Evolutionary conservation across 2,888 invertebrate genomes (phyloP).

Genomic region (Pinctada fucata): DNA sequence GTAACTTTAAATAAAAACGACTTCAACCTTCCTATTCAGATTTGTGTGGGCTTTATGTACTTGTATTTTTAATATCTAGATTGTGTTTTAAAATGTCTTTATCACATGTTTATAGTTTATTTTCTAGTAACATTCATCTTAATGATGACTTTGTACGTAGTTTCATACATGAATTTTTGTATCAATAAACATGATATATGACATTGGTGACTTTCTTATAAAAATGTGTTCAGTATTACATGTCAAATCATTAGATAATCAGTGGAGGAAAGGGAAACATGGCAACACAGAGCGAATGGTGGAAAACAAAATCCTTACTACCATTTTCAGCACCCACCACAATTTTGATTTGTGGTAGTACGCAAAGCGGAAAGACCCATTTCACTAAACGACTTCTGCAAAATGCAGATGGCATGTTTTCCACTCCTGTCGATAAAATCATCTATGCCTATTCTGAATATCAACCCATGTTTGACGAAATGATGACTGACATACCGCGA

Average conservation of each 20-base stretch:
- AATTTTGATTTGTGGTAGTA: conserved; percentile 6
- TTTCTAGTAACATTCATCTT: neutral
- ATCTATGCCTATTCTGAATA: conserved; percentile 27
- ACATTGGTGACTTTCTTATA: neutral
- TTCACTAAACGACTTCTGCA: conserved; percentile 21
- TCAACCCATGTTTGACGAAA: conserved; percentile 28
- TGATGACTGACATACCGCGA: conserved; percentile 15
- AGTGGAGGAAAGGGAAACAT: conserved; percentile 1
- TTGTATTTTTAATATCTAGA: conserved; percentile 11
- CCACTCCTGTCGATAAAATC: conserved; percentile 12
- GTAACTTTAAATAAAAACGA: conserved; percentile 2
- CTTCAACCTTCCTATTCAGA: conserved; percentile 16
- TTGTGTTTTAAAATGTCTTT: conserved; percentile 4
- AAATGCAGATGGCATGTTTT: conserved; percentile 25
- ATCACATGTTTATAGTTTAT: neutral
- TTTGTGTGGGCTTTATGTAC: conserved; percentile 20
- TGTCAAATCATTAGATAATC: neutral
- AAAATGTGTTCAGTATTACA: neutral
- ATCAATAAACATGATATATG: neutral
- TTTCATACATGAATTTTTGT: conserved; percentile 11
- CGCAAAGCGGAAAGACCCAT: conserved; percentile 20
- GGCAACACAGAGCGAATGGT: neutral
- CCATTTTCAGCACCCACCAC: conserved; percentile 24
- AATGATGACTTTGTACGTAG: conserved; percentile 14
- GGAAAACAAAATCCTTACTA: conserved; percentile 14